Evolutionary conservation across 1,140 invertebrate genomes (phyloP).

Genomic region (Tetragnatha versicolor): DNA sequence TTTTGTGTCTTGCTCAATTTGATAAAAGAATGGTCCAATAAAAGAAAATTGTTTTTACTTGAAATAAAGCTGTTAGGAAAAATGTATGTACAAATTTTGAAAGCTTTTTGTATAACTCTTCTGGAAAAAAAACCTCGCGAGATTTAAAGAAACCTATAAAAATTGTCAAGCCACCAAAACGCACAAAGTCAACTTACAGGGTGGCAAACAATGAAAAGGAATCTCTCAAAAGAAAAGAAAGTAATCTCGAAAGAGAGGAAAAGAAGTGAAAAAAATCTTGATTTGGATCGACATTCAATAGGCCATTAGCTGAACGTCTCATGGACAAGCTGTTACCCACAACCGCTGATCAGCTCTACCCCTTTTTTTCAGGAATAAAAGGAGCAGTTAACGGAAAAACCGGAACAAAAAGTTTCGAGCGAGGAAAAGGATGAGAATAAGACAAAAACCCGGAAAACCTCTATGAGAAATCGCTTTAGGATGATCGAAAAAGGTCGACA

Average conservation of each 20-base stretch:
- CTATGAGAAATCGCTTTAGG: slow-evolving; percentile 20
- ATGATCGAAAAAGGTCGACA: slow-evolving; percentile 44
- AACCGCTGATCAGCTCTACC: slow-evolving; percentile 47
- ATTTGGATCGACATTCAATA: slow-evolving; percentile 48
- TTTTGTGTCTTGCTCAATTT: too few relatives aligned
- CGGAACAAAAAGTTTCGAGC: slow-evolving; percentile 12
- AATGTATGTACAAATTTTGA: too few relatives aligned
- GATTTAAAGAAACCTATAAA: too few relatives aligned
- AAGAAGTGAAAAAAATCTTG: neutral
- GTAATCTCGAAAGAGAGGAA: slow-evolving; percentile 6
- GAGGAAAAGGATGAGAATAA: slow-evolving; percentile 29
- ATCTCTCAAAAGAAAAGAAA: slow-evolving; percentile 7
- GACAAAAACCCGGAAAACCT: neutral
- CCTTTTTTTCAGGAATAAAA: slow-evolving; percentile 32
- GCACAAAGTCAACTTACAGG: slow-evolving; percentile 18
- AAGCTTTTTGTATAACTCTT: too few relatives aligned
- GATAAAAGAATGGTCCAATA: too few relatives aligned
- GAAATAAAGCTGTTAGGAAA: too few relatives aligned
- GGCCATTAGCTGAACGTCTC: slow-evolving; percentile 47
- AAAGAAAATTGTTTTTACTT: too few relatives aligned
- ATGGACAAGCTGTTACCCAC: slow-evolving; percentile 44
- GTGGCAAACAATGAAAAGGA: slow-evolving; percentile 35
- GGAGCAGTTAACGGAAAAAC: slow-evolving; percentile 24
- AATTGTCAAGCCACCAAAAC: too few relatives aligned
- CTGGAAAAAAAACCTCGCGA: too few relatives aligned